Conservation (phyloP, 2,797 vertebrate genomes). For the Chrysolophus pictus region DNA sequence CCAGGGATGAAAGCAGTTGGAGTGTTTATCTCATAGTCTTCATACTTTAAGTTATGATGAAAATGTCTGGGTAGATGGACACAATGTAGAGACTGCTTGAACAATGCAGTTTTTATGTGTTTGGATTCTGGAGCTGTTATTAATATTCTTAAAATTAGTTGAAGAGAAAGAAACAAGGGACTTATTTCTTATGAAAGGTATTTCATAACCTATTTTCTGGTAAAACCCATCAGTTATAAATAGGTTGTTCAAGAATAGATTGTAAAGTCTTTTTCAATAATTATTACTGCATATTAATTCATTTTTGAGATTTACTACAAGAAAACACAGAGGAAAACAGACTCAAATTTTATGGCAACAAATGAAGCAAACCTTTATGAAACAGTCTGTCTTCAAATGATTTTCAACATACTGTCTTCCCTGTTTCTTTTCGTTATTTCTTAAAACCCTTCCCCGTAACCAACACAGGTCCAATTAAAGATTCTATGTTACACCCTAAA, state of each 20-base stretch:
- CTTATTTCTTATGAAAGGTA: too few species aligned
- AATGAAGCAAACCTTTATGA: neutral
- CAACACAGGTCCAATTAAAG: neutral
- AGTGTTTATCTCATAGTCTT: neutral
- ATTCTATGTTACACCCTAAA: neutral
- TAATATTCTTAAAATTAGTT: neutral
- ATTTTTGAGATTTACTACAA: too few species aligned
- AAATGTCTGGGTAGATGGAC: neutral
- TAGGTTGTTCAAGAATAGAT: too few species aligned
- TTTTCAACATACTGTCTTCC: neutral
- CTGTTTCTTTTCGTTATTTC: neutral
- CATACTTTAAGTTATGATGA: neutral
- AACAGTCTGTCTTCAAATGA: neutral
- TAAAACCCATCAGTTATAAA: too few species aligned
- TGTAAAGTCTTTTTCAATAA: too few species aligned
- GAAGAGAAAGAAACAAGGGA: neutral
- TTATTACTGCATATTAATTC: too few species aligned
- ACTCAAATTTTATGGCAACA: neutral
- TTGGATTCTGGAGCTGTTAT: neutral
- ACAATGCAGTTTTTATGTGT: neutral
- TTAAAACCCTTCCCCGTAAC: neutral
- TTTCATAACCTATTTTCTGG: too few species aligned
- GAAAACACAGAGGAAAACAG: too few species aligned
- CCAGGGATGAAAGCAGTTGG: neutral
- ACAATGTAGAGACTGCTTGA: neutral